phyloP scores from a whole-genome alignment of 2,888 invertebrate genomes.

The Buathra laborator region DNA sequence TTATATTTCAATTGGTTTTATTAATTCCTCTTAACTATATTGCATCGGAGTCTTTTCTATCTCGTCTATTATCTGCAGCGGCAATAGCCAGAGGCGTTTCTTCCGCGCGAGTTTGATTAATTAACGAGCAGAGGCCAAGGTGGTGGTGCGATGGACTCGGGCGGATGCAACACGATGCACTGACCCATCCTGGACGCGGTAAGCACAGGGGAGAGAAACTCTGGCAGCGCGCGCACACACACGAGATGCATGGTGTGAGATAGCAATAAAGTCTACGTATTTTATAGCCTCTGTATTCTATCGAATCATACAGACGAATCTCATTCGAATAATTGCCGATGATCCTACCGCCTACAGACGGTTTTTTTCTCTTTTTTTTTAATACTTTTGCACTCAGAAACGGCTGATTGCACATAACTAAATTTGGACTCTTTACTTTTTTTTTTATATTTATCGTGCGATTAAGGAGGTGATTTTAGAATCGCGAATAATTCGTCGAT shows the following conservation, averaged over 20 bases:
- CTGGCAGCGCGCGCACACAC: slow-evolving; percentile 26
- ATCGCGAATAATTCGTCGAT: neutral
- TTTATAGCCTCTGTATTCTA: slow-evolving; percentile 41
- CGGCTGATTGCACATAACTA: no score
- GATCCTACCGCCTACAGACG: neutral
- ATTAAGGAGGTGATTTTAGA: neutral
- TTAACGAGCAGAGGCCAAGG: slow-evolving; percentile 55
- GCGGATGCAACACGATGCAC: slow-evolving; percentile 31
- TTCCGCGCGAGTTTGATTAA: slow-evolving; percentile 51
- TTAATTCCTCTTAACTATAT: neutral
- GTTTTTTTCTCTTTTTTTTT: neutral
- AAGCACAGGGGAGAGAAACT: slow-evolving; percentile 34
- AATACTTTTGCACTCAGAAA: neutral
- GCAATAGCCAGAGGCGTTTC: slow-evolving; percentile 41
- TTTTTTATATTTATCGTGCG: no score
- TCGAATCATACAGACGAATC: slow-evolving; percentile 48
- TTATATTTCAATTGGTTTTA: slow-evolving; percentile 41
- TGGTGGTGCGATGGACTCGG: slow-evolving; percentile 15
- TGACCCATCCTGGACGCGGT: slow-evolving; percentile 17
- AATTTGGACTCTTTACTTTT: no score
- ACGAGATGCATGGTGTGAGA: slow-evolving; percentile 57
- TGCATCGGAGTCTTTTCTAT: slow-evolving; percentile 9
- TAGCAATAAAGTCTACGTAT: slow-evolving; percentile 49
- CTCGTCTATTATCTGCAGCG: slow-evolving; percentile 33
- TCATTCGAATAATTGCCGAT: slow-evolving; percentile 25